Base-by-base conservation (phyloP, 2,888 invertebrate genomes). In the Idaea biselata region DNA sequence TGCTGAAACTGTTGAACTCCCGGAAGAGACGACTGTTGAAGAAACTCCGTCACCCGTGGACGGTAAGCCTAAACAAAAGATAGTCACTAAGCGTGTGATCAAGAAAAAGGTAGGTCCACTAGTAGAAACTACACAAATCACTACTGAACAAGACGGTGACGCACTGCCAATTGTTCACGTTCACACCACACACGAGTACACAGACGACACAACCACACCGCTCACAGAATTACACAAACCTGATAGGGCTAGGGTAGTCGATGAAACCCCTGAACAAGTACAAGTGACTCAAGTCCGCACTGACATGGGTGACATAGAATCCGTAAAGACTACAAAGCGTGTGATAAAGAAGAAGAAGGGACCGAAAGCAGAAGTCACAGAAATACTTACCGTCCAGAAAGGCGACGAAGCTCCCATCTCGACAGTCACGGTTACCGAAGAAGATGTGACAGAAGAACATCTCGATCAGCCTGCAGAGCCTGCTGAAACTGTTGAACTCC, bases 61-160 rank as follows among this genome's bases (percentile, higher is more conserved):
- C 4, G 76, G 75, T 71, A 72, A 73, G 66, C 58, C 57, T 1
- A 68, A 56, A 58, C 60, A 68, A 8, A 72, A 65, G 44, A 73
- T 66, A 59, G 63, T 76, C 17, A 75, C 68, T 0, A 76, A 72
- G 16, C 86, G 87, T 63, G 76, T 87, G 1, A 91, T 93, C n/a
- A 92, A 89, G 72, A 92, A 78, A 63, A 77, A 74, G 17, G 70
- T 72, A 58, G 79, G 79, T 68, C 63, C 78, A 18, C 68, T 75
- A 72, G 63, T 81, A 62, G 69, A 77, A 77, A 78, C 75, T 6
- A 82, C 92, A 6, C 62, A 85, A 63, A 73, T 86, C 18, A 70
- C 66, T 14, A 88, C 88, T 59, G 78, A 77, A 60, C 78, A 78
- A 68, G 77, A 80, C 60, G 71, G 73, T 62, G 71, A 72, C 17